phyloP scores from a whole-genome alignment of 2,113 vertebrate species.

The Sander vitreus region DNA sequence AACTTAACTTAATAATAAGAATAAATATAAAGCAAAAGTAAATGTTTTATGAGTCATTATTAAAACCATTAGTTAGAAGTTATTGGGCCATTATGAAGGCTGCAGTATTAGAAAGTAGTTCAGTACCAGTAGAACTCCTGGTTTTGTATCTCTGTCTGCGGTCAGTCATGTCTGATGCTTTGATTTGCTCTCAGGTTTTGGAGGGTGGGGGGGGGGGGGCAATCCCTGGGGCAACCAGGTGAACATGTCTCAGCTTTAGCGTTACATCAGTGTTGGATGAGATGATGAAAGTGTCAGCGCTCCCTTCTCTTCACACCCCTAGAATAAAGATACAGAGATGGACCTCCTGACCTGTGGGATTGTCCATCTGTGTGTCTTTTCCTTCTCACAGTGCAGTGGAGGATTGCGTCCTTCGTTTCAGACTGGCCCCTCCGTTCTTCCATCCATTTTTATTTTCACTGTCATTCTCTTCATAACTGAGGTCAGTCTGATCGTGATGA shows the following conservation, averaged over 20 bases:
- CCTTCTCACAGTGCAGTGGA: not conserved
- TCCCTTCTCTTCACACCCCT: slow-evolving; percentile 2
- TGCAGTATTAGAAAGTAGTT: not conserved
- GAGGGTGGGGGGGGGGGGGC: not conserved
- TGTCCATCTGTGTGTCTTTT: slow-evolving; percentile 12
- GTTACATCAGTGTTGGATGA: slow-evolving; percentile 46
- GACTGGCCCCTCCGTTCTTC: not conserved
- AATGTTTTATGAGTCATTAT: not conserved
- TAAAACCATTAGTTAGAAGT: not conserved
- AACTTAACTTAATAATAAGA: not conserved
- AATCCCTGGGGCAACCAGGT: slow-evolving; percentile 4
- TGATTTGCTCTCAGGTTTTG: slow-evolving; percentile 28
- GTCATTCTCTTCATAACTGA: not conserved
- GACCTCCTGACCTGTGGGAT: slow-evolving; percentile 48
- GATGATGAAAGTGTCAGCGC: slow-evolving; percentile 53
- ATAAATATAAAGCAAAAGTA: not conserved
- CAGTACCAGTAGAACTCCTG: not conserved
- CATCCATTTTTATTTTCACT: not conserved
- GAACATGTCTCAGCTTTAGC: slow-evolving; percentile 30
- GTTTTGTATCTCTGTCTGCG: not conserved
- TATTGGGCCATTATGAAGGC: not conserved
- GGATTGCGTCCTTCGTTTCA: slow-evolving; percentile 15
- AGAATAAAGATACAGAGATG: slow-evolving; percentile 25
- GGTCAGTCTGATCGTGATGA: not conserved
- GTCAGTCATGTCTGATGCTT: slow-evolving; percentile 1